Base-by-base conservation (phyloP, 2,113 vertebrate genomes). In the Peromyscus californicus region DNA sequence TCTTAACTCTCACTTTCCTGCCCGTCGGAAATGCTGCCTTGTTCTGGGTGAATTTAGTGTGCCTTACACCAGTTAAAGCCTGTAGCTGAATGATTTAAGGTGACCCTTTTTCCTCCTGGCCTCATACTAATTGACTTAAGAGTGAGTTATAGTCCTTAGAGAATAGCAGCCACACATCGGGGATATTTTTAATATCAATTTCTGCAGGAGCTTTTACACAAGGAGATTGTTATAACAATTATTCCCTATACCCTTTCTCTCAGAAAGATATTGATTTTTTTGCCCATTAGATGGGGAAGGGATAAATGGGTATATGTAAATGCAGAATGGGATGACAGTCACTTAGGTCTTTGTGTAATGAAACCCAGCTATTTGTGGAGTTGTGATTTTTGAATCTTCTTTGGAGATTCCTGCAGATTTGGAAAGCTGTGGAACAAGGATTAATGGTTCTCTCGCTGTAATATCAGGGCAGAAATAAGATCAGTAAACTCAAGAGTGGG, bases 161-260 rank as follows among this genome's bases (percentile, higher is more conserved):
- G 94, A 96, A 96, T 45, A 94, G 92, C 65, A 95, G 95, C 26
- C 86, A 94, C 93, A 95, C 79, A 95, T 69, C 90, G 96, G 95
- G 93, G 87, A 48, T 96, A 98, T 97, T 96, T 98, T 91, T 98
- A 96, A 98, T 96, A 97, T 95, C 97, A 98, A 97, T 98, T 98
- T 98, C 96, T 98, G 59, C 95, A 97, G 97, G 95, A 98, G 98
- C 97, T 98, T 98, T 98, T 96, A 95, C 96, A 98, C 97, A 98
- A 98, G 82, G 97, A 97, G 98, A 98, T 97, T 94, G 83, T 97
- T 98, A 87, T 92, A 97, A 97, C 11, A 0, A 96, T 98, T 97
- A 98, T 98, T 97, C 95, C 19, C 80, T 97, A 94, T 93, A 95
- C 93, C 33, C 82, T 93, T 84, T 11, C 94, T 94, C 69, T 97